phyloP scores from a whole-genome alignment of 2,113 vertebrate species.

The Speoplatyrhinus poulsoni region DNA sequence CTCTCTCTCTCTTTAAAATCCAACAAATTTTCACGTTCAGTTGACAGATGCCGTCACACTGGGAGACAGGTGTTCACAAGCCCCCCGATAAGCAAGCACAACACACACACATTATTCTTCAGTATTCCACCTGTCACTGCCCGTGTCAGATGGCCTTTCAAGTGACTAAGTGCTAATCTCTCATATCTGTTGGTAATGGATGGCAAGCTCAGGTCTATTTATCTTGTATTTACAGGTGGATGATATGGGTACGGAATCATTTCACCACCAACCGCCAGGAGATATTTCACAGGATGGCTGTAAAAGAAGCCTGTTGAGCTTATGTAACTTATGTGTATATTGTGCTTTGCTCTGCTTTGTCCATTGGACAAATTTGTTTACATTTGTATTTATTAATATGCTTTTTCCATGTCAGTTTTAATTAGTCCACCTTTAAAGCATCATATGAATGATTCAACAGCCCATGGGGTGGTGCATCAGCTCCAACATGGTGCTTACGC shows the following conservation, averaged over 20 bases:
- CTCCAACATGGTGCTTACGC: constrained; percentile 8
- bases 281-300: no score
- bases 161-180: background rate
- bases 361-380: no score
- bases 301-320: no score
- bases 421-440: no score
- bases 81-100: background rate
- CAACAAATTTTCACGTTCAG: background rate
- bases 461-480: no score
- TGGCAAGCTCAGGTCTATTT: background rate
- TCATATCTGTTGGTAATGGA: background rate
- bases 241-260: no score
- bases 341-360: no score
- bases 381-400: no score
- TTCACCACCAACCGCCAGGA: no score
- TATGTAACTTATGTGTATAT: no score
- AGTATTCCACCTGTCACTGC: background rate
- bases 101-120: background rate
- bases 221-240: background rate
- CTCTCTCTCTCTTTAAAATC: background rate
- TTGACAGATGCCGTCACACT: constrained; percentile 7
- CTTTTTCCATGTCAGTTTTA: no score
- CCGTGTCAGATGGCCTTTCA: background rate
- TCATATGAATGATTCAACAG: no score
- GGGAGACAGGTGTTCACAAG: constrained; percentile 21